Conservation (phyloP, 2,113 vertebrate species). For the Antechinus flavipes region DNA sequence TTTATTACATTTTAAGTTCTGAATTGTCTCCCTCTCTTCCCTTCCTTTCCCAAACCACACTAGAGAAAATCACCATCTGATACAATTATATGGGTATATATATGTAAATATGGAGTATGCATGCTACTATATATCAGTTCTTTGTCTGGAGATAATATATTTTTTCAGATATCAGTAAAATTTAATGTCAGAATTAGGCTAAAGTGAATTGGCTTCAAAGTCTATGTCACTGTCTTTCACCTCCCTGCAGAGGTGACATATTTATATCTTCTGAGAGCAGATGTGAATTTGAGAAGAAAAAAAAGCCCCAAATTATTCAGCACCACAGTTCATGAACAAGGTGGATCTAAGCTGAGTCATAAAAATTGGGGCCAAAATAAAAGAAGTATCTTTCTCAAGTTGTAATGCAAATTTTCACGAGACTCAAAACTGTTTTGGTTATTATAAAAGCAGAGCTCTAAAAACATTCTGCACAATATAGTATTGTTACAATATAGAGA, state of each 20-base stretch:
- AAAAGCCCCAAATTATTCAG: constrained; percentile 29
- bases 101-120: neutral
- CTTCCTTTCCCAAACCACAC: neutral
- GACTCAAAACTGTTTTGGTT: neutral
- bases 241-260: neutral
- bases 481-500: neutral
- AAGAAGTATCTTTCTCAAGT: neutral
- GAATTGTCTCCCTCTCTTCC: neutral
- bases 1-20: neutral
- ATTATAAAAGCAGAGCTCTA: neutral
- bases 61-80: neutral
- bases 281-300: neutral
- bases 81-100: too few relatives aligned
- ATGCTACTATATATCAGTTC: neutral
- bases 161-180: neutral
- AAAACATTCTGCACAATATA: neutral
- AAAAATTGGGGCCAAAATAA: neutral
- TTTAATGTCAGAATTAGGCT: neutral
- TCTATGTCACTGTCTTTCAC: neutral
- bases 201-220: neutral
- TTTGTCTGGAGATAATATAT: neutral
- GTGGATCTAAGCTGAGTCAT: neutral
- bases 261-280: neutral
- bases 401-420: neutral
- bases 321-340: neutral